Conservation (phyloP, 2,113 vertebrate genomes). For the Sander lucioperca region DNA sequence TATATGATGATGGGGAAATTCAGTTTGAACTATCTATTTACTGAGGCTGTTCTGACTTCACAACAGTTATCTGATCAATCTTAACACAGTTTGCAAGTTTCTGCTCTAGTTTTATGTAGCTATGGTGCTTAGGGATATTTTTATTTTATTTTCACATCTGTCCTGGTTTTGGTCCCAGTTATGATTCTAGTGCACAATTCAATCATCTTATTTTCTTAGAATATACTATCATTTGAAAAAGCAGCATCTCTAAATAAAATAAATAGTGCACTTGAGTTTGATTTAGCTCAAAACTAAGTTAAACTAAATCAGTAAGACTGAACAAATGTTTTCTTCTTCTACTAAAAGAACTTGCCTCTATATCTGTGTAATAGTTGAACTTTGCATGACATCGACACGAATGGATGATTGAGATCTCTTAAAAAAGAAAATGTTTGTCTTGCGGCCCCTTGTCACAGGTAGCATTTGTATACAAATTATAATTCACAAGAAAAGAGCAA, state of each 20-base stretch:
- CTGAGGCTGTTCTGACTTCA: constrained; percentile 52
- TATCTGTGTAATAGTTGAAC: background rate
- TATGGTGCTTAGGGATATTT: constrained; percentile 37
- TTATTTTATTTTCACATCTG: constrained; percentile 46
- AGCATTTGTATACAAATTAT: background rate
- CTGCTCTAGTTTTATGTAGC: constrained; percentile 39
- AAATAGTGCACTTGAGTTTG: constrained; percentile 8
- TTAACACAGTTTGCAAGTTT: constrained; percentile 55
- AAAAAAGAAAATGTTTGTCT: background rate
- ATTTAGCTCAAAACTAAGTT: constrained; percentile 30
- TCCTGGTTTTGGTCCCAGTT: constrained; percentile 42
- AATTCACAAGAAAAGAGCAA: background rate
- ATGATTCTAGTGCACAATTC: constrained; percentile 22
- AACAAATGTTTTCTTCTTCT: background rate
- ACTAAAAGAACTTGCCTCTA: background rate
- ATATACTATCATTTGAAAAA: constrained; percentile 44
- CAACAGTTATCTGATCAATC: constrained; percentile 65
- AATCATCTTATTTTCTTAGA: constrained; percentile 37
- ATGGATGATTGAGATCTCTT: background rate
- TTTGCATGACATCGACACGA: background rate
- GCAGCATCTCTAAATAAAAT: background rate
- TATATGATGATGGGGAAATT: constrained; percentile 55
- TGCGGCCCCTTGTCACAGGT: background rate
- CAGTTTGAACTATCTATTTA: constrained; percentile 67
- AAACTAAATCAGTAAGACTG: background rate